Evolutionary conservation across 2,113 vertebrate species (phyloP).

Genomic region (Motacilla alba): DNA sequence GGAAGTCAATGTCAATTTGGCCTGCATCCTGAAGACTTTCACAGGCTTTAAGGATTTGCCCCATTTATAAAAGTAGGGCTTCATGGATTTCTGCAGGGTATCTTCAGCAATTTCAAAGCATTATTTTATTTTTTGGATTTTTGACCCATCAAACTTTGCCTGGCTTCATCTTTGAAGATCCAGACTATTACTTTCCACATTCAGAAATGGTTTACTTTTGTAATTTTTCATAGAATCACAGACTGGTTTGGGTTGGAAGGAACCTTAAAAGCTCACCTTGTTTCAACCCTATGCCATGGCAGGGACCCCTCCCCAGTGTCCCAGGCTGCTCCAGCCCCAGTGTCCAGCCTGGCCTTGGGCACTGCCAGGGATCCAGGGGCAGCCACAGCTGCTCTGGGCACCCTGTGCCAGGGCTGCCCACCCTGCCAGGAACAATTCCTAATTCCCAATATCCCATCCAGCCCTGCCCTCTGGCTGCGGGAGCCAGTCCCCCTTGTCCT

Average conservation of each 20-base stretch:
- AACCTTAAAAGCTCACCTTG: background rate
- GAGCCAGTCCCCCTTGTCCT: background rate
- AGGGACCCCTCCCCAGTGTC: background rate
- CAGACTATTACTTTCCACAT: background rate
- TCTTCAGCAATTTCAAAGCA: background rate
- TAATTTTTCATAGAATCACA: background rate
- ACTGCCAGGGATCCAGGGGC: background rate
- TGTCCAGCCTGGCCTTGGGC: background rate
- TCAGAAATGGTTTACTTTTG: background rate
- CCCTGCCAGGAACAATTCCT: background rate
- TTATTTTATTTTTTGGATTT: background rate
- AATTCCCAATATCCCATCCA: background rate
- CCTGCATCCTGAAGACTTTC: background rate
- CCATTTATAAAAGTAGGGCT: background rate
- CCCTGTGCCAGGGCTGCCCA: background rate
- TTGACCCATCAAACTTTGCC: background rate
- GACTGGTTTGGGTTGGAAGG: background rate
- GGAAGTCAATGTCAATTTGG: background rate
- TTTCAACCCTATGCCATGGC: background rate
- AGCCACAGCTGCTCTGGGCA: background rate
- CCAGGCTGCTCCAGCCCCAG: background rate
- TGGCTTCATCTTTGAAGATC: background rate
- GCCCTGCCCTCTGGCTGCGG: background rate
- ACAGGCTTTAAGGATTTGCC: background rate
- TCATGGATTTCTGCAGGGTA: background rate